Evolutionary conservation across 2,888 invertebrate genomes (phyloP), one percentile per base, ranked within the genome.

Genomic region (Tanypteryx hageni): DNA sequence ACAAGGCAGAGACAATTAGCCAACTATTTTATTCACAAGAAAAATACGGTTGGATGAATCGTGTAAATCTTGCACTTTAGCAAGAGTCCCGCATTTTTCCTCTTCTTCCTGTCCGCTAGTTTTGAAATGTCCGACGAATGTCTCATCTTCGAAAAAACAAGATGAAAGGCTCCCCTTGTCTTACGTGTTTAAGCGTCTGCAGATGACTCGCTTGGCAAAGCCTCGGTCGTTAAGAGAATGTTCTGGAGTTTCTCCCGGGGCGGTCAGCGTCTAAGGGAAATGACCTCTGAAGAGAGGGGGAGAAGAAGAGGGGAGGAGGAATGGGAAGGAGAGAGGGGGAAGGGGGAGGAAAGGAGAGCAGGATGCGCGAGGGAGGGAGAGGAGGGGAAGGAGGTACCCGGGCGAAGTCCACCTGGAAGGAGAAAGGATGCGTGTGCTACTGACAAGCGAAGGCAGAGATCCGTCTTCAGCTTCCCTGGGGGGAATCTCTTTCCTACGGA

Each of bases 241-340:
- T 89, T 89, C n/a, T n/a, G 89, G 89, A 83, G 31, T 18, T n/a
- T 44, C 44, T 64, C 89, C 56, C 31, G 44, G 44, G 89, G 89
- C 89, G 64, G 64, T 89, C 64, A 56, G 31, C 89, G 64, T 89
- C 27, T 18, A 56, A 89, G 64, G 57, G 56, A 64, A 89, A 27
- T 76, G 76, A 76, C 76, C 76, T 76, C 76, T 64, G 31, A 44
- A 44, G 27, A 31, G n/a, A 11, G 61, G 27, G 61, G 58, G 27
- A n/a, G n/a, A n/a, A n/a, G n/a, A n/a, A n/a, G n/a, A n/a, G n/a
- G n/a, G n/a, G n/a, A n/a, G n/a, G n/a, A n/a, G n/a, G n/a, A n/a
- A n/a, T n/a, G n/a, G n/a, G n/a, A n/a, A n/a, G n/a, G n/a, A n/a
- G n/a, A n/a, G n/a, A n/a, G n/a, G n/a, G n/a, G n/a, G n/a, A n/a